Evolutionary conservation across 2,113 vertebrate species (phyloP).

Genomic region (Athene noctua): DNA sequence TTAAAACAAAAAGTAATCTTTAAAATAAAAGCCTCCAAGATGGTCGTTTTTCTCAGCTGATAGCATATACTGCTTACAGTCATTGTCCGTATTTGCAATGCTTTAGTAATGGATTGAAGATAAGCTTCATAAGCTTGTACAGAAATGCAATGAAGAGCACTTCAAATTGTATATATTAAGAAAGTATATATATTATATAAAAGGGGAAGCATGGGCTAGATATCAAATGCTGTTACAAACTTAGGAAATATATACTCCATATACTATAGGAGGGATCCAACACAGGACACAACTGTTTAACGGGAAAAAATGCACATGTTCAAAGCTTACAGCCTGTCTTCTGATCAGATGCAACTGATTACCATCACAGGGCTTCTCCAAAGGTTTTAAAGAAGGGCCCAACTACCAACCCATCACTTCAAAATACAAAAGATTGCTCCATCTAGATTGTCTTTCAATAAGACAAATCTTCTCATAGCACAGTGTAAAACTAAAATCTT

Average conservation of each 20-base stretch:
- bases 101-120: not conserved
- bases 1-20: not conserved
- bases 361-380: not conserved
- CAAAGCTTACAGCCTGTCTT: not conserved
- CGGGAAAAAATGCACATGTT: not conserved
- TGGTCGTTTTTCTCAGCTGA: accelerated
- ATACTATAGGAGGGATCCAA: not conserved
- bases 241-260: not conserved
- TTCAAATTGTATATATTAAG: not conserved
- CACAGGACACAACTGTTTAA: not conserved
- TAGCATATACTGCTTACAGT: not conserved
- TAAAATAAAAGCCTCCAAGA: not conserved
- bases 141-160: not conserved
- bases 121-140: not conserved
- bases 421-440: not conserved
- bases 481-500: not conserved
- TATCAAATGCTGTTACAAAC: not conserved
- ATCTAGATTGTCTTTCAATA: not conserved
- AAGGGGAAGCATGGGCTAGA: not conserved
- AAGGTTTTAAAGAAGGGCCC: not conserved
- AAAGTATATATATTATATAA: not conserved
- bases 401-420: not conserved
- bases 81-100: not conserved
- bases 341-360: not conserved
- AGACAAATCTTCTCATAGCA: not conserved